Base-by-base conservation (phyloP, 2,113 vertebrate genomes). In the Pelecanoides urinatrix region DNA sequence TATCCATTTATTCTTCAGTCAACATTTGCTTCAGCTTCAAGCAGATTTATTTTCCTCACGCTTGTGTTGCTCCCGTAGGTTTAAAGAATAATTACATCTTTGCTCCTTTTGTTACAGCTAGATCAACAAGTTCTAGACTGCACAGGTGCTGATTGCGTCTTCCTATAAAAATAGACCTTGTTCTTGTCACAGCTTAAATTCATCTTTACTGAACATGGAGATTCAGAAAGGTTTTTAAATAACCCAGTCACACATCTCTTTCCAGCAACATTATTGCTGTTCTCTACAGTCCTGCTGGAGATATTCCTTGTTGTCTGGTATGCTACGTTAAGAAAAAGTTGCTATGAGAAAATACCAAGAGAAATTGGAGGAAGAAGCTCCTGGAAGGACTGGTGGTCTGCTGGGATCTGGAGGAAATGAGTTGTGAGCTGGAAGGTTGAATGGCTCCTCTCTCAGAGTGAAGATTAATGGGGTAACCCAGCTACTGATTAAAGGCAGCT, bases 291-390 rank as follows among this genome's bases (percentile, higher is more conserved):
- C 62, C 34, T 79, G 17, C 53, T 86, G 32, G 42, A 82, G 36
- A 25, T 83, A 61, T 38, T 94, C 29, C n/a, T 86, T 92, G 40
- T 65, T 86, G 38, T 86, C 44, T 20, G 20, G 30, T 38, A 47
- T n/a, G n/a, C 23, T 40, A 14, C 2, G 3, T 59, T 32, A 88
- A 34, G 73, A 81, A 85, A 68, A 63, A 25, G 13, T 73, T 76
- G 7, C 49, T 82, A 19, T 52, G 66, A 83, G 55, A 84, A 90
- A 91, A 73, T 92, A 62, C n/a, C 6, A 6, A 67, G 77, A 87
- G 58, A 87, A 94, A 92, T 73, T 3, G 3, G 94, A 94, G 86
- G 73, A 97, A 78, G 92, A 94, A 94, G 86, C 89, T 97, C 77
- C 70, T 90, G 83, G 91, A 92, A 91, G 42, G 74, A 71, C 38